A percentile compares a stretch with the other conserved stretches of the same genome.
phyloP scores from a whole-genome alignment of 2,888 invertebrate species.

The Dolomedes plantarius region DNA sequence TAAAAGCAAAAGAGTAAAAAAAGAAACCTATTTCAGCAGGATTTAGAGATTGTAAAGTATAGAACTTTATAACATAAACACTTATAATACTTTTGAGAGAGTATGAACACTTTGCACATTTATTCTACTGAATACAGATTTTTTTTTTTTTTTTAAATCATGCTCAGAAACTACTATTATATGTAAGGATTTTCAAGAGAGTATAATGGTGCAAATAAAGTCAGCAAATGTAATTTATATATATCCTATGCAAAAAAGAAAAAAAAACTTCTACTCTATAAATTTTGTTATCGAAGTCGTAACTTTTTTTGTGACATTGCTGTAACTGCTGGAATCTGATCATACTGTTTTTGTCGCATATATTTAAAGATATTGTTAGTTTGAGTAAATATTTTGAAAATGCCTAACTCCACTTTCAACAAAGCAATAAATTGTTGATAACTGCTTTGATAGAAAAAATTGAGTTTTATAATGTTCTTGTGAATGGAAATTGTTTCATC shows the following conservation, averaged over 20 bases:
- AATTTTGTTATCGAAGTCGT: background rate
- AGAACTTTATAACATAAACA: no score
- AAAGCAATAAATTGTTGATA: slow-evolving; percentile 70
- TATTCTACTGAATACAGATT: no score
- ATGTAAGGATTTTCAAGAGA: no score
- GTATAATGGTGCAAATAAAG: background rate
- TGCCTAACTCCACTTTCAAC: slow-evolving; percentile 34
- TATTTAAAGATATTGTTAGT: background rate
- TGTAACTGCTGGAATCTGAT: background rate
- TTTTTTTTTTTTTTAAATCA: no score
- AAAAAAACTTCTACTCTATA: background rate
- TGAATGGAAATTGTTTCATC: slow-evolving; percentile 34
- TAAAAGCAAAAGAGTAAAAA: no score
- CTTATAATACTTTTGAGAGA: no score
- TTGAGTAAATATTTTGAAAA: background rate
- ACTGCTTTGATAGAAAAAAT: slow-evolving; percentile 45
- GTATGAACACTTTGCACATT: no score
- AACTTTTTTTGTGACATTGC: background rate
- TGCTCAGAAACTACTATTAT: no score
- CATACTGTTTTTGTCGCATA: background rate
- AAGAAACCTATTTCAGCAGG: no score
- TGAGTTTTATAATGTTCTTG: slow-evolving; percentile 55
- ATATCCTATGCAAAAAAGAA: background rate
- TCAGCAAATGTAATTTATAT: background rate
- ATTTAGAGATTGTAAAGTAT: no score